Evolutionary conservation across 2,797 vertebrate genomes (phyloP).

Genomic region (Pseudochirops cupreus): DNA sequence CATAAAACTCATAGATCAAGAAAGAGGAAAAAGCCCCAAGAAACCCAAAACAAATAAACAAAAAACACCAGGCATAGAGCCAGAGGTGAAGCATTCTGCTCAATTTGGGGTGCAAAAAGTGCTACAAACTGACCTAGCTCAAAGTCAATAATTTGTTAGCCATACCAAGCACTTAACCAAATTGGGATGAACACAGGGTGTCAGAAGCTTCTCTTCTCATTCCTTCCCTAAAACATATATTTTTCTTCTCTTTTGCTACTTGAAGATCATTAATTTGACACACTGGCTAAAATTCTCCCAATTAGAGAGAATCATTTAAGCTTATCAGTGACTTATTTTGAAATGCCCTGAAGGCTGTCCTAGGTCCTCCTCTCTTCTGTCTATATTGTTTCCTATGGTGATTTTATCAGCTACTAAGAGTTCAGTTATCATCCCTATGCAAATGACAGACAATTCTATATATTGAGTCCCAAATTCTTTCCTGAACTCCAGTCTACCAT

Average conservation of each 20-base stretch:
- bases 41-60: neutral
- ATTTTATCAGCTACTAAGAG: neutral
- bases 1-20: neutral
- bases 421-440: neutral
- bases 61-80: neutral
- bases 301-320: neutral
- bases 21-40: neutral
- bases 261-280: constrained; percentile 4
- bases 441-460: neutral
- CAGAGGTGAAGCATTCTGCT: neutral
- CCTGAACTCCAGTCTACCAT: neutral
- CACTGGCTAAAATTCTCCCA: neutral
- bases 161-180: neutral
- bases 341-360: neutral
- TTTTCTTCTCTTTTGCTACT: neutral
- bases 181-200: neutral
- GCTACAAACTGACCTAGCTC: neutral
- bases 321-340: neutral
- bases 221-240: neutral
- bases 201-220: neutral
- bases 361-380: neutral
- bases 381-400: neutral
- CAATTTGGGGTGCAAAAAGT: neutral
- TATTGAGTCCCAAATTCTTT: neutral
- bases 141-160: neutral